Base-by-base conservation (phyloP, 2,888 invertebrate species). In the Trilocha varians region DNA sequence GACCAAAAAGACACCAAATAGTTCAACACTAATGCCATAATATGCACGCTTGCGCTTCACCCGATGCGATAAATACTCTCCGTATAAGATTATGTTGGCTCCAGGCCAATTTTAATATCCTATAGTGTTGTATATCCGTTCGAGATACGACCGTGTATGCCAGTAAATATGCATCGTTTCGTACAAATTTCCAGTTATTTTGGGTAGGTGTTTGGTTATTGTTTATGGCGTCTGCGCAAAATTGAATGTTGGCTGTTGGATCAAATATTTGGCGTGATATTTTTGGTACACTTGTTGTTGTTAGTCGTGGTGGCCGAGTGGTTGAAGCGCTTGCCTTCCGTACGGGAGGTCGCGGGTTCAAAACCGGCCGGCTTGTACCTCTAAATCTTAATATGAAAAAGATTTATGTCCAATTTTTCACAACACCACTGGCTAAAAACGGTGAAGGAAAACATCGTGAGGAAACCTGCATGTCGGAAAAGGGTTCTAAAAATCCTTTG, bases 91-190 rank as follows among this genome's bases (percentile, higher is more conserved):
- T 77, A 71, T 66, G 71, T 71, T 80, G 80, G 80, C 70, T 46
- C 46, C 41, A 55, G 50, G 79, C 80, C 80, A 80, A 78, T 78
- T 78, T 78, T 75, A 77, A 79, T 77, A 72, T 70, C 59, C 60
- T 53, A 58, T 64, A 69, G 70, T 71, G 65, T 70, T 67, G 64
- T 68, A 60, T 57, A 65, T 70, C 61, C 54, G 45, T 45, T 51
- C 49, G 58, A 75, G 63, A 65, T 69, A 74, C 53, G 62, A 46
- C 16, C 41, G 15, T 14, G 42, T 39, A 36, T 16, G 41, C 34
- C 18, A 39, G 46, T 53, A 52, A 52, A 54, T 50, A 47, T 43
- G 38, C 25, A 32, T 11, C 33, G 39, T 40, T 40, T 16, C 15
- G 34, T 34, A 25, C 25, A 25, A 25, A 25, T 25, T 25, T 25